phyloP scores from a whole-genome alignment of 2,888 invertebrate genomes.

The Neoascia interrupta region DNA sequence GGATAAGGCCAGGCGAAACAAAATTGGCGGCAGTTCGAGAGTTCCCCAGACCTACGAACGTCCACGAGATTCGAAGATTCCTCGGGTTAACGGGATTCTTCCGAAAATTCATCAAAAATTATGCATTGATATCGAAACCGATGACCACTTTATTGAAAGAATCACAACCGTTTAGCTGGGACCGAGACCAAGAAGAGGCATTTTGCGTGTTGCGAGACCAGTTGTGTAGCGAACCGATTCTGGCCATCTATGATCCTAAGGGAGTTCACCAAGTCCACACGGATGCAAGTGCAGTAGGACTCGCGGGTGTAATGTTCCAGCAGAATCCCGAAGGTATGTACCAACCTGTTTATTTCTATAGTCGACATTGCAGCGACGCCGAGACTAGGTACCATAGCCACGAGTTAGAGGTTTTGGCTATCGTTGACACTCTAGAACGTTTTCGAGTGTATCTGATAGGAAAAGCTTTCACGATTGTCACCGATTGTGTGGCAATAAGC shows the following conservation, averaged over 20 bases:
- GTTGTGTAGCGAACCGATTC: background rate
- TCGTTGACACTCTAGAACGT: constrained; percentile 73
- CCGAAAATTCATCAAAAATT: constrained; percentile 10
- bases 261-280: background rate
- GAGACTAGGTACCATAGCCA: constrained; percentile 73
- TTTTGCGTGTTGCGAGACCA: background rate
- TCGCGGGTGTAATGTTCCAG: constrained; percentile 6
- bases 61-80: background rate
- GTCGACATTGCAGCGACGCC: background rate
- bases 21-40: background rate
- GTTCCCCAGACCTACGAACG: background rate
- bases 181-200: background rate
- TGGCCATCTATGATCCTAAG: background rate
- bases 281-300: background rate
- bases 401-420: constrained; percentile 74
- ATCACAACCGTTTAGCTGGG: background rate
- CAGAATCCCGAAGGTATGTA: background rate
- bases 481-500: constrained; percentile 52
- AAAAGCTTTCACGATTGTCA: constrained; percentile 20
- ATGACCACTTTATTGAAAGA: background rate
- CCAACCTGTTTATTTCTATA: background rate
- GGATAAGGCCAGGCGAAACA: background rate
- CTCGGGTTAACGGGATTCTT: constrained; percentile 8
- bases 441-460: constrained; percentile 73
- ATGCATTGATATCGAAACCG: background rate